Conservation (phyloP, 2,797 vertebrate genomes). For the Sebastes elongatus region DNA sequence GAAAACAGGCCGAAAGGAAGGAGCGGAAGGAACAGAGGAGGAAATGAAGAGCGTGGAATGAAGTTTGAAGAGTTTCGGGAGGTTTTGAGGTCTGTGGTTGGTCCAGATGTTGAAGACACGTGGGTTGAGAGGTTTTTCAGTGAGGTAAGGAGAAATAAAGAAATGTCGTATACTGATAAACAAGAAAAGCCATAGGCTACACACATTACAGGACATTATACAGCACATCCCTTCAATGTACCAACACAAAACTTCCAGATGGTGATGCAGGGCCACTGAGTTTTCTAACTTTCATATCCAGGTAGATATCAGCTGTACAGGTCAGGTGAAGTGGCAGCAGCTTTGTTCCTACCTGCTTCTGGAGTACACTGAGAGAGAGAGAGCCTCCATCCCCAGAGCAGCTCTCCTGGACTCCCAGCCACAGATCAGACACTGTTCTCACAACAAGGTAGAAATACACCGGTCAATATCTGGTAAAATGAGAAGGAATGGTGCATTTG, state of each 20-base stretch:
- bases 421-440: constrained; percentile 56
- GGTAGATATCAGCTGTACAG: constrained; percentile 64
- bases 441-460: constrained; percentile 64
- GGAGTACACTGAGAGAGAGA: constrained; percentile 66
- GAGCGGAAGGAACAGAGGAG: neutral
- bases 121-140: constrained; percentile 69
- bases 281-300: constrained; percentile 16
- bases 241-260: neutral
- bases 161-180: too few relatives aligned
- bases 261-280: neutral
- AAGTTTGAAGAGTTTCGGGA: constrained; percentile 69
- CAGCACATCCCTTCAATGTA: neutral
- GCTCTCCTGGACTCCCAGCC: constrained; percentile 55
- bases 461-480: neutral
- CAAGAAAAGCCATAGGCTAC: neutral
- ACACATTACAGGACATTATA: neutral
- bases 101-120: constrained; percentile 34
- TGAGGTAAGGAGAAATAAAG: constrained; percentile 62
- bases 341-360: constrained; percentile 73
- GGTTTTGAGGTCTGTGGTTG: constrained; percentile 52
- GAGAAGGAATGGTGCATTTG: neutral
- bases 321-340: constrained; percentile 66
- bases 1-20: neutral
- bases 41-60: constrained; percentile 28
- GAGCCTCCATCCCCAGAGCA: constrained; percentile 33